These are phyloP conservation scores for Zaprionus lachaisei DNA, from an alignment of 1,140 invertebrate genomes.

Conservation along the genomic window DNA sequence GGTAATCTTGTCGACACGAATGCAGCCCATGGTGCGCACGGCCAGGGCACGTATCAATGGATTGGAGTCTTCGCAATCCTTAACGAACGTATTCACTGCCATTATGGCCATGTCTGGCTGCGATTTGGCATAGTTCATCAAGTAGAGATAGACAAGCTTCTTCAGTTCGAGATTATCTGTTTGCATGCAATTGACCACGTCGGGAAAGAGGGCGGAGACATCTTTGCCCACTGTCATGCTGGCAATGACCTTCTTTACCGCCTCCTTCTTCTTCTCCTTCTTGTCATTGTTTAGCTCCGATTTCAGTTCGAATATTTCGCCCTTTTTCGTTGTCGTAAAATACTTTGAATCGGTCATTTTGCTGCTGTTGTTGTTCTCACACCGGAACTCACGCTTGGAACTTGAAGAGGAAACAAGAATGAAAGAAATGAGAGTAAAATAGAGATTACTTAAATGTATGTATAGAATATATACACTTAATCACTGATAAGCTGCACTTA, in stretches of 20 bases:
- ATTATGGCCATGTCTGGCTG: constrained; percentile 99
- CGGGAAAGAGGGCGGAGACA: constrained; percentile 98
- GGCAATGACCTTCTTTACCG: constrained; percentile 99
- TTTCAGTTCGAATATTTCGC: constrained; percentile 99
- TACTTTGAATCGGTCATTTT: constrained; percentile 99
- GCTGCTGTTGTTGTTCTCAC: constrained; percentile 26
- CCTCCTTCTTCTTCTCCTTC: constrained; percentile 99
- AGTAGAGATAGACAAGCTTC: constrained; percentile 99
- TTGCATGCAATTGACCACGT: constrained; percentile 99
- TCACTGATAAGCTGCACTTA: not conserved
- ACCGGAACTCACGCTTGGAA: constrained; percentile 30
- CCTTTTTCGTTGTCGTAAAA: constrained; percentile 99
- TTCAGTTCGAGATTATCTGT: constrained; percentile 99
- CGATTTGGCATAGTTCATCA: constrained; percentile 99
- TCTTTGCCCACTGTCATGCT: constrained; percentile 99
- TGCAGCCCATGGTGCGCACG: constrained; percentile 99
- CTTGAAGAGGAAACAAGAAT: not conserved
- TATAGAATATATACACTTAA: not conserved
- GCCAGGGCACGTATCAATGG: constrained; percentile 99
- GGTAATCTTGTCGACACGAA: constrained; percentile 99
- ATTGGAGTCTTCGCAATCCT: constrained; percentile 99
- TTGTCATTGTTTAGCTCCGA: constrained; percentile 99
- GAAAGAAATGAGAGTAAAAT: not conserved
- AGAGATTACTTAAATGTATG: not conserved
- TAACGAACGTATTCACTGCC: constrained; percentile 99